These are phyloP conservation scores for Rhaphigaster nebulosa DNA, from an alignment of 2,888 invertebrate species.

Conservation along the genomic window DNA sequence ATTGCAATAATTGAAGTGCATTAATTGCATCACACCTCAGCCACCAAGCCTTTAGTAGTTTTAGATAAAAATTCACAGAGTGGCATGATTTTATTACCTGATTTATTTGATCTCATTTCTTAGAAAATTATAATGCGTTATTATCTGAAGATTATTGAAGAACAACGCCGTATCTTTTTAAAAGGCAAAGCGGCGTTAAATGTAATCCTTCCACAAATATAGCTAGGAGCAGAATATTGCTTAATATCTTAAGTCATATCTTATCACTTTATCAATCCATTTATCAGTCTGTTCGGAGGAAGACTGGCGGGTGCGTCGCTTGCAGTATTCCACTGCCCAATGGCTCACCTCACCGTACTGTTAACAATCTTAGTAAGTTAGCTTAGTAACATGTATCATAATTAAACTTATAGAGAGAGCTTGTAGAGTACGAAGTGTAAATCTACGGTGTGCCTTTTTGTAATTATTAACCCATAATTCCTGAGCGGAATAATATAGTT, in stretches of 20 bases:
- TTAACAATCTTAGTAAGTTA: background rate
- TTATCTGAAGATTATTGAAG: background rate
- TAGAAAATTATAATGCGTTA: background rate
- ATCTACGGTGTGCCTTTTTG: too few species aligned
- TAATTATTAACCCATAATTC: too few species aligned
- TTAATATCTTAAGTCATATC: background rate
- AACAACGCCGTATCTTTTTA: background rate
- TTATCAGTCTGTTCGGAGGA: background rate
- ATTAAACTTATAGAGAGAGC: background rate
- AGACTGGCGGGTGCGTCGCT: background rate
- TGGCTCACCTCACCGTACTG: background rate
- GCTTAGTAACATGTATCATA: background rate
- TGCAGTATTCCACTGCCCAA: background rate
- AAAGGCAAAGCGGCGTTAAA: background rate
- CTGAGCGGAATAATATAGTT: background rate
- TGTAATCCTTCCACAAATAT: background rate
- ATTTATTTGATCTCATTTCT: background rate
- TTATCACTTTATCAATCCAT: slow-evolving; percentile 11
- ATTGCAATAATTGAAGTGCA: background rate
- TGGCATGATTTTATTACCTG: background rate
- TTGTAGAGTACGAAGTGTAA: too few species aligned
- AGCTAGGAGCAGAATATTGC: background rate
- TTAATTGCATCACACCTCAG: too few species aligned
- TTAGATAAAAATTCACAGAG: too few species aligned
- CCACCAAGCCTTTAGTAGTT: too few species aligned